Percentiles rank a stretch among this genome's conserved stretches.
Evolutionary conservation across 1,140 invertebrate genomes (phyloP).

Genomic region (Augochlora pura): DNA sequence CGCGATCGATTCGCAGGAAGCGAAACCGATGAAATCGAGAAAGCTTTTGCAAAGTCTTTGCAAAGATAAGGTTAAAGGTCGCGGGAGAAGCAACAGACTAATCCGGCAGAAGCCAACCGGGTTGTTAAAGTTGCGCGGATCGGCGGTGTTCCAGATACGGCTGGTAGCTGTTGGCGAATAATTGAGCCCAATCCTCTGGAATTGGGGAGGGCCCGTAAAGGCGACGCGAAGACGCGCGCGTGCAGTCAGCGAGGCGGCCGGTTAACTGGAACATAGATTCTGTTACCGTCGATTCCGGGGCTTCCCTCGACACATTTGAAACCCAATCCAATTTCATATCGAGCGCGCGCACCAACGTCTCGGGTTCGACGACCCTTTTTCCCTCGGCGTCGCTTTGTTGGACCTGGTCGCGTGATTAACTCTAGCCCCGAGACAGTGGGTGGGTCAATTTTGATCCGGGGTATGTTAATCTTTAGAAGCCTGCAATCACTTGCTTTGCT

Average conservation of each 20-base stretch:
- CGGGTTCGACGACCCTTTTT: constrained; percentile 46
- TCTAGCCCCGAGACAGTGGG: too few species aligned
- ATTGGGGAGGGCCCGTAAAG: constrained; percentile 37
- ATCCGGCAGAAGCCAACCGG: neutral
- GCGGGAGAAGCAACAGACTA: neutral
- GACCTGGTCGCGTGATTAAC: too few species aligned
- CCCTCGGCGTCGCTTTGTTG: neutral
- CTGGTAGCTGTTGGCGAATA: constrained; percentile 16
- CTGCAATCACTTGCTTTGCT: too few species aligned
- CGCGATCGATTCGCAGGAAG: too few species aligned
- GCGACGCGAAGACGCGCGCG: constrained; percentile 45
- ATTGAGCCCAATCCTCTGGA: constrained; percentile 34
- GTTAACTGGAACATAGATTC: constrained; percentile 62
- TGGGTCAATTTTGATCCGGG: too few species aligned
- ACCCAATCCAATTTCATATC: constrained; percentile 72
- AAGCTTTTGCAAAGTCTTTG: too few species aligned
- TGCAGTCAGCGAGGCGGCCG: constrained; percentile 30
- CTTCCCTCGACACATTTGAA: constrained; percentile 73
- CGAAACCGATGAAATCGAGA: too few species aligned
- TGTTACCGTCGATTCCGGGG: constrained; percentile 60
- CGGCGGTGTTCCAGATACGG: neutral
- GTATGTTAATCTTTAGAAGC: too few species aligned
- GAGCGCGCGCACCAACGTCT: constrained; percentile 10
- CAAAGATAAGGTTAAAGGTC: too few species aligned
- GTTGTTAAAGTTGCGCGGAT: neutral